A percentile compares a stretch with the other conserved stretches of the same genome.
Evolutionary conservation across 2,888 invertebrate species (phyloP).

Genomic region (Yponomeuta sedellus): DNA sequence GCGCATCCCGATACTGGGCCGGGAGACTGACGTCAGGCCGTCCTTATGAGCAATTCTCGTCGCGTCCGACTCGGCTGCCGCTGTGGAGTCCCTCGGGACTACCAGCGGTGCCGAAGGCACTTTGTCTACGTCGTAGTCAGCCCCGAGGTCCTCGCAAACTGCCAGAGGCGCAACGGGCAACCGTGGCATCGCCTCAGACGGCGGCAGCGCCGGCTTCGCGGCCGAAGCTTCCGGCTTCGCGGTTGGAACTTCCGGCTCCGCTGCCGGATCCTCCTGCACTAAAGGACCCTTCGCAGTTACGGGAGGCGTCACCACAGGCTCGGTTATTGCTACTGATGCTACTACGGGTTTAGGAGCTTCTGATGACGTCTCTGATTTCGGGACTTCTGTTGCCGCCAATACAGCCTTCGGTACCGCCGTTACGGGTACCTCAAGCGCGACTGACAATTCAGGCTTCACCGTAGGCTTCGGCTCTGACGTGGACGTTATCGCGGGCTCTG

Average conservation of each 20-base stretch:
- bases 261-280: conserved; percentile 9
- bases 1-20: conserved; percentile 46
- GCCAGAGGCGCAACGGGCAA: conserved; percentile 79
- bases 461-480: conserved; percentile 36
- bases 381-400: conserved; percentile 58
- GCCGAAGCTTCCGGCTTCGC: too few relatives aligned
- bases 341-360: neutral
- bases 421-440: conserved; percentile 65
- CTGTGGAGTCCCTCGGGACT: conserved; percentile 44
- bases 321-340: conserved; percentile 31
- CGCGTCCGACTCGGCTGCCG: conserved; percentile 35
- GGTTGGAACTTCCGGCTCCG: too few relatives aligned
- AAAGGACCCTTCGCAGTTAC: neutral
- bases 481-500: conserved; percentile 66
- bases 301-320: conserved; percentile 63
- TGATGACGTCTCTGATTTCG: neutral
- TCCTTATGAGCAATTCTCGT: conserved; percentile 60
- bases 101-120: conserved; percentile 59
- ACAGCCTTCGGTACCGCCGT: conserved; percentile 48
- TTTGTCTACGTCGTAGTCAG: conserved; percentile 78
- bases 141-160: conserved; percentile 81
- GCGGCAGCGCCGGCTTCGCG: conserved; percentile 21
- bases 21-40: conserved; percentile 59
- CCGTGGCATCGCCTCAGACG: conserved; percentile 32
- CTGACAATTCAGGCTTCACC: conserved; percentile 40